Evolutionary conservation across 2,797 vertebrate genomes (phyloP).

Genomic region (Hybognathus amarus): DNA sequence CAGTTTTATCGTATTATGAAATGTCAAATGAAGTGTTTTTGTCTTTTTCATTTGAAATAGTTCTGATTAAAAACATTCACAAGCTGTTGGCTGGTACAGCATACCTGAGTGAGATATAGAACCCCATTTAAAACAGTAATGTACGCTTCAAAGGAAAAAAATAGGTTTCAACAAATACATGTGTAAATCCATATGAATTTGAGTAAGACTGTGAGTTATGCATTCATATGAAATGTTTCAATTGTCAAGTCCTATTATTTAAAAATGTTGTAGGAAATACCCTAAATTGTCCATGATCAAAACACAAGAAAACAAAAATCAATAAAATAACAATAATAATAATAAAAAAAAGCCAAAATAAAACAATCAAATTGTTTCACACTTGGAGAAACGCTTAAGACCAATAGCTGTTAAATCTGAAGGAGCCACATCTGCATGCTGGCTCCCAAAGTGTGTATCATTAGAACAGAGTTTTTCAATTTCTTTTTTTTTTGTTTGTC

Average conservation of each 20-base stretch:
- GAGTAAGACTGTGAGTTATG: constrained; percentile 92
- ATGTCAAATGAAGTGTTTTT: constrained; percentile 79
- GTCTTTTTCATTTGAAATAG: constrained; percentile 80
- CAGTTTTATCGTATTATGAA: constrained; percentile 78
- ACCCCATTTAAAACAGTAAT: constrained; percentile 95
- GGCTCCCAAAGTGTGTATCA: constrained; percentile 88
- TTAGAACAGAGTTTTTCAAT: constrained; percentile 75
- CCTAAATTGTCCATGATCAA: constrained; percentile 81
- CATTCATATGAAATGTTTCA: constrained; percentile 84
- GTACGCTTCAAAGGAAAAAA: constrained; percentile 88
- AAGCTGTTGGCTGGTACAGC: constrained; percentile 99
- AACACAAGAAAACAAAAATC: constrained; percentile 79
- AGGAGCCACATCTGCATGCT: constrained; percentile 96
- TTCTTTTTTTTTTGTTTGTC: constrained; percentile 59
- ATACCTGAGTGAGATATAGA: constrained; percentile 99
- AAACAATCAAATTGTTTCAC: constrained; percentile 96
- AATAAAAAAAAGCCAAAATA: constrained; percentile 75
- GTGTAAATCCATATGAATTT: constrained; percentile 76
- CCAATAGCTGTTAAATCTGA: constrained; percentile 95
- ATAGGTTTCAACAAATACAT: constrained; percentile 61
- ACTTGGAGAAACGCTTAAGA: constrained; percentile 98
- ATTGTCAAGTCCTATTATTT: constrained; percentile 93
- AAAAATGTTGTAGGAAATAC: constrained; percentile 84
- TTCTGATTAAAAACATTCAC: constrained; percentile 99
- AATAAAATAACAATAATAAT: constrained; percentile 71